These are phyloP conservation scores for Anomalospiza imberbis DNA, from an alignment of 2,797 vertebrate species.

Conservation along the genomic window DNA sequence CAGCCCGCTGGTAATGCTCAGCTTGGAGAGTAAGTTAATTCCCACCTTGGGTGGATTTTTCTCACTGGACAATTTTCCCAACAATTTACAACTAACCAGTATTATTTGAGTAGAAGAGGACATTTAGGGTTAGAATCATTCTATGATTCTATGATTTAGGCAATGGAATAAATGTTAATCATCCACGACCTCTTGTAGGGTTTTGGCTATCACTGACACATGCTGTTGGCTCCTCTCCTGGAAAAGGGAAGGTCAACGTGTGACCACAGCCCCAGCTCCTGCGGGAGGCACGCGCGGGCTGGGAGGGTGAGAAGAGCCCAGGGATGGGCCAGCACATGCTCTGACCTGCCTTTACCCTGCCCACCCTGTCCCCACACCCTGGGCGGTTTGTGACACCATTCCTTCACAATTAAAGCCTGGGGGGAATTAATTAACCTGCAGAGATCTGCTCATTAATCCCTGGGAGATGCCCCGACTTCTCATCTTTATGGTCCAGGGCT, in stretches of 20 bases:
- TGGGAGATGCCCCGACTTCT: background rate
- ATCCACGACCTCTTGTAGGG: background rate
- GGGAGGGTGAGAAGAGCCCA: background rate
- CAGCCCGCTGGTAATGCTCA: conserved; percentile 29
- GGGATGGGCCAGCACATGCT: background rate
- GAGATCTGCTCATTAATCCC: background rate
- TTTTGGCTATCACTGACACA: conserved; percentile 2
- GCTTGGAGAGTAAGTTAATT: conserved; percentile 72
- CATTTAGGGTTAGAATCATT: background rate
- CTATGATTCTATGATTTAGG: background rate
- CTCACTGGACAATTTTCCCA: background rate
- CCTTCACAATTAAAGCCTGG: background rate
- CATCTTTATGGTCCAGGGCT: background rate
- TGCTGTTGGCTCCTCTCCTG: conserved; percentile 2
- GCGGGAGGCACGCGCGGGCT: fast-evolving
- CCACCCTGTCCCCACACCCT: background rate
- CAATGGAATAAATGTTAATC: conserved; percentile 51
- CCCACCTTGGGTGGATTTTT: background rate
- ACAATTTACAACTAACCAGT: background rate
- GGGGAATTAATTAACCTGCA: background rate
- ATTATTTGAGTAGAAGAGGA: background rate
- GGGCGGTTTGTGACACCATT: background rate
- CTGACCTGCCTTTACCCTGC: background rate
- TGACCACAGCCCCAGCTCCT: background rate
- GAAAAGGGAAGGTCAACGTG: conserved; percentile 33